Conservation (phyloP, 2,888 invertebrate genomes). For the Acrobasis consociella region DNA sequence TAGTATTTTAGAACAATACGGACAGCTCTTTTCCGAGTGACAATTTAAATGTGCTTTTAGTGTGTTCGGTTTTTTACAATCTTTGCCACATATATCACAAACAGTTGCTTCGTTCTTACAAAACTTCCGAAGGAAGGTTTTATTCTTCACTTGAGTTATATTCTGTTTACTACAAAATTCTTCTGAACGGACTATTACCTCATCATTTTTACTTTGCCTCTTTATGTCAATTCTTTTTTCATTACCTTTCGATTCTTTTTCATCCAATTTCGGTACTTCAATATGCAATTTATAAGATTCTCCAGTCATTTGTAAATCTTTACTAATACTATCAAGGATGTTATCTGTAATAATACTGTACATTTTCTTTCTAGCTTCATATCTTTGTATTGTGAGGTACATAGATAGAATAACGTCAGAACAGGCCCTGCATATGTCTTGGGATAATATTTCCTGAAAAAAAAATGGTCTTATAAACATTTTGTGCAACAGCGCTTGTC, state of each 20-base stretch:
- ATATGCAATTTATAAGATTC: slow-evolving; percentile 2
- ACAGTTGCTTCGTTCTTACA: slow-evolving; percentile 36
- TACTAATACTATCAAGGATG: slow-evolving; percentile 37
- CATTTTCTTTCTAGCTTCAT: slow-evolving; percentile 36
- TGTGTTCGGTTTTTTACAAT: slow-evolving; percentile 36
- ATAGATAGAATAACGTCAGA: slow-evolving; percentile 44
- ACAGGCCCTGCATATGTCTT: slow-evolving; percentile 48
- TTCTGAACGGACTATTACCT: slow-evolving; percentile 35
- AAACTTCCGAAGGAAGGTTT: too few relatives aligned
- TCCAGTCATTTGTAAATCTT: slow-evolving; percentile 9
- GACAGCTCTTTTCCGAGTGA: slow-evolving; percentile 47
- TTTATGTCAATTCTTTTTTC: neutral
- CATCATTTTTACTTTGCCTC: neutral
- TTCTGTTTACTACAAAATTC: slow-evolving; percentile 34
- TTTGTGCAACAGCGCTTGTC: too few relatives aligned
- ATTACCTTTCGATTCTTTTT: slow-evolving; percentile 24
- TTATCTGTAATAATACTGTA: slow-evolving; percentile 32
- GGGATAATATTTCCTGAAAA: slow-evolving; percentile 50
- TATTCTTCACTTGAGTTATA: slow-evolving; percentile 28
- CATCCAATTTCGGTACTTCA: slow-evolving; percentile 21
- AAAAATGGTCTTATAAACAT: slow-evolving; percentile 2
- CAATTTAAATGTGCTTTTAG: slow-evolving; percentile 44
- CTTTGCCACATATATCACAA: slow-evolving; percentile 49
- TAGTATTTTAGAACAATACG: slow-evolving; percentile 48
- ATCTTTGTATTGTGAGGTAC: slow-evolving; percentile 42